phyloP scores from a whole-genome alignment of 2,888 invertebrate genomes.

The Pollenia labialis region DNA sequence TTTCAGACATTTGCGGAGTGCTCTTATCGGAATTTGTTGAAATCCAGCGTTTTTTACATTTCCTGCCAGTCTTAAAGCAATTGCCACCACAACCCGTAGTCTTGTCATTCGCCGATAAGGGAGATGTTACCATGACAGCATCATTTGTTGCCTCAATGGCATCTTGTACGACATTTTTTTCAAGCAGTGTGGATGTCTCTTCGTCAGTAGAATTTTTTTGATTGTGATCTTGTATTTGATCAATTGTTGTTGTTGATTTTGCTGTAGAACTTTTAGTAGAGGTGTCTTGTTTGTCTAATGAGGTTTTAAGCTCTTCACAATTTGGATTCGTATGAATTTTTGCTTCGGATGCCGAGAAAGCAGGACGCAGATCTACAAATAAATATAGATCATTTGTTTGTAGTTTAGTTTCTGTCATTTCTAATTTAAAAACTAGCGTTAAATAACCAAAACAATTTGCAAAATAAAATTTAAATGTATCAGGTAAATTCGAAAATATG shows the following conservation, averaged over 20 bases:
- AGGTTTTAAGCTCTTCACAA: constrained; percentile 76
- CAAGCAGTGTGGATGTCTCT: constrained; percentile 45
- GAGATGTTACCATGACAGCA: constrained; percentile 63
- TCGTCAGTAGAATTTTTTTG: constrained; percentile 34
- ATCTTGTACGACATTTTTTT: constrained; percentile 67
- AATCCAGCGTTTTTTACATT: constrained; percentile 82
- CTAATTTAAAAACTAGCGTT: constrained; percentile 34
- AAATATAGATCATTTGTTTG: constrained; percentile 81
- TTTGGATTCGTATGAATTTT: constrained; percentile 82
- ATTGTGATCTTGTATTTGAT: constrained; percentile 34
- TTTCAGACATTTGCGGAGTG: constrained; percentile 86
- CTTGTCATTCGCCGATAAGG: constrained; percentile 71
- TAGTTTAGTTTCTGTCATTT: constrained; percentile 37
- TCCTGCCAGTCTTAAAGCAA: constrained; percentile 82
- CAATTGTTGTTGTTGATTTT: constrained; percentile 45
- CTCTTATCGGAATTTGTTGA: constrained; percentile 76
- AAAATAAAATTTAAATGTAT: not conserved
- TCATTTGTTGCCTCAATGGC: constrained; percentile 74
- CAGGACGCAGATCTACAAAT: constrained; percentile 85
- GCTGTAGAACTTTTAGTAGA: constrained; percentile 8
- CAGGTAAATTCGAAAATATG: not conserved
- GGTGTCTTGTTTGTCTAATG: constrained; percentile 64
- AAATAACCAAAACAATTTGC: constrained; percentile 12
- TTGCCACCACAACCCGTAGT: constrained; percentile 83
- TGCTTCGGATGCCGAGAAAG: constrained; percentile 84